Evolutionary conservation across 2,888 invertebrate species (phyloP).

Genomic region (Melipona beecheii): DNA sequence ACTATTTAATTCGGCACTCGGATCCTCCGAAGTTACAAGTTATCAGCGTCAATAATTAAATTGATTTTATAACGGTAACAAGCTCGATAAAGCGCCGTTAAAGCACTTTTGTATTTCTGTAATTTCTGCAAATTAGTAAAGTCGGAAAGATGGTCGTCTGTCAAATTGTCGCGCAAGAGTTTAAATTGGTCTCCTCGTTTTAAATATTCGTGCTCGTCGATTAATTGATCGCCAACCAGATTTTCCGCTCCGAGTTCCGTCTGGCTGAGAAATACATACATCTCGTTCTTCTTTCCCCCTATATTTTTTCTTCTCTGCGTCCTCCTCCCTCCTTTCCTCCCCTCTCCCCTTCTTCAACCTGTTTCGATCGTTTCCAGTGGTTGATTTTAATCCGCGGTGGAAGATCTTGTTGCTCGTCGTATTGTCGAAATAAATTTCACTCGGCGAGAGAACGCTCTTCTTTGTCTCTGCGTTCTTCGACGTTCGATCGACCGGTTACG

Average conservation of each 20-base stretch:
- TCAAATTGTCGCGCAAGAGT: background rate
- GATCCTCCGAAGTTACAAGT: no score
- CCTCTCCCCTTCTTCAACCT: background rate
- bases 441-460: background rate
- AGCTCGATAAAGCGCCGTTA: background rate
- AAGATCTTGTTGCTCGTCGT: constrained; percentile 1
- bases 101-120: background rate
- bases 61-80: background rate
- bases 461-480: background rate
- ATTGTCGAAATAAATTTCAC: constrained; percentile 30
- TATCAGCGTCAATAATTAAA: no score
- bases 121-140: background rate
- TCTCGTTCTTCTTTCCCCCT: background rate
- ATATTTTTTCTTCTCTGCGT: no score
- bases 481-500: background rate
- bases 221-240: background rate
- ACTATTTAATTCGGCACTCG: no score
- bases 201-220: background rate
- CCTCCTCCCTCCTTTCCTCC: background rate
- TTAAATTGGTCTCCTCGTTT: background rate
- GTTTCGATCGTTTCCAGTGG: constrained; percentile 15
- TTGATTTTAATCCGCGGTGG: constrained; percentile 24
- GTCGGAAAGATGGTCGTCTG: background rate
- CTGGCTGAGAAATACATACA: background rate
- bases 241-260: no score